Evolutionary conservation across 2,888 invertebrate genomes (phyloP), one percentile per base, ranked within the genome.

Genomic region (Synergus japonicus): DNA sequence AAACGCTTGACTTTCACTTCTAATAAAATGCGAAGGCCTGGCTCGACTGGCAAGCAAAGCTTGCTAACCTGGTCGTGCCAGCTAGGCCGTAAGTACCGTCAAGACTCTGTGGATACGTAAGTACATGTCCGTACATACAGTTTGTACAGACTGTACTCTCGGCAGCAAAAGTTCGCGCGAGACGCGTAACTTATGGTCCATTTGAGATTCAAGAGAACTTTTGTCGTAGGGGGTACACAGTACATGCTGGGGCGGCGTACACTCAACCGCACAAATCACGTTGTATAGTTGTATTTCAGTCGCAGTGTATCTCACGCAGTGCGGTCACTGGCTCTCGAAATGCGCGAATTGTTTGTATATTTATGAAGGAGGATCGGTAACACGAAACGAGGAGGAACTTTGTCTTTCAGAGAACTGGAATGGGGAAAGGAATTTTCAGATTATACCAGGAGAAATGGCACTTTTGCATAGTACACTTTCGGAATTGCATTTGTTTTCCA

Each of bases 11-110:
- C 89, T 90, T 90, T 90, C 90, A 90, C 89, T 90, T 88, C 88
- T 90, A 89, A 89, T 89, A 89, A 89, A 90, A 90, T 88, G 88
- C 88, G 89, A 89, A 88, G 89, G 88, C 87, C 86, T 88, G 87
- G 78, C 82, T 79, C 76, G 81, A 46, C 67, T 78, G 69, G 81
- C 77, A 54, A 13, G 54, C 22, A 37, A 76, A 5, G 81, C 78
- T 82, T 79, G 83, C 79, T 81, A 82, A 83, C 82, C 81, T 81
- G 78, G 82, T 80, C 82, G 79, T 79, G 77, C 79, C 82, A 73
- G 73, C 73, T 54, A 73, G 73, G 10, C 79, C 58, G 78, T 79
- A 78, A 78, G 78, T 67, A 79, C 79, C 78, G 80, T 78, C 79
- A 77, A 82, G 78, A 80, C 76, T 79, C 79, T 78, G 76, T 65